Evolutionary conservation across 2,797 vertebrate genomes (phyloP).

Genomic region (Phyllotis vaccarum): DNA sequence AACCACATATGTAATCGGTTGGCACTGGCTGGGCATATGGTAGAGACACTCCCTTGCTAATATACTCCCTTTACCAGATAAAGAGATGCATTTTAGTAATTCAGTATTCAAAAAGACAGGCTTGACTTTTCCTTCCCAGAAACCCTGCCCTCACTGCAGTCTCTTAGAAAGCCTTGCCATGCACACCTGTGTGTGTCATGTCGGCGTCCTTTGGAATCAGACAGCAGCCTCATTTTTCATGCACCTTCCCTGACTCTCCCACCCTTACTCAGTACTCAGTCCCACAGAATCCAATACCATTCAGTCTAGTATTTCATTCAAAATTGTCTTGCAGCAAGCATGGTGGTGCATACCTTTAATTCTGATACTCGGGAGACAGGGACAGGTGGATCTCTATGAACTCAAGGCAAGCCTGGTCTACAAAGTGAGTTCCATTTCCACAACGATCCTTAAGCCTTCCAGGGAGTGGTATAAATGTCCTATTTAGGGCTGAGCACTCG

Average conservation of each 20-base stretch:
- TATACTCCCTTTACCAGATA: background rate
- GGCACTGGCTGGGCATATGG: background rate
- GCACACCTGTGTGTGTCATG: background rate
- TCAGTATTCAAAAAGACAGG: conserved; percentile 44
- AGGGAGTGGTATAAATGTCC: background rate
- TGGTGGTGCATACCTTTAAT: background rate
- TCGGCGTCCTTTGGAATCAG: background rate
- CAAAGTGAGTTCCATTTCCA: background rate
- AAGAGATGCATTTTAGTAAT: conserved; percentile 40
- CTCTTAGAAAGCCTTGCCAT: background rate
- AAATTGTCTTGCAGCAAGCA: background rate
- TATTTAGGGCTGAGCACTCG: background rate
- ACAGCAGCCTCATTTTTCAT: background rate
- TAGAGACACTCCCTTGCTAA: background rate
- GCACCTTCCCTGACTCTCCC: background rate
- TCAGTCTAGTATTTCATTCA: background rate
- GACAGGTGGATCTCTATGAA: background rate
- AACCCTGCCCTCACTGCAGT: background rate
- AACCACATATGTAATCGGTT: background rate
- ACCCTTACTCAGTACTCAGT: background rate
- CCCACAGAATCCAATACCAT: background rate
- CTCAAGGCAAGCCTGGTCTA: background rate
- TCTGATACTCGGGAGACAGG: background rate
- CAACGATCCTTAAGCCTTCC: background rate
- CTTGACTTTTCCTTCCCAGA: background rate